Percentiles rank a stretch among this genome's conserved stretches.
Evolutionary conservation across 2,113 vertebrate genomes (phyloP).

Genomic region (Numenius arquata): DNA sequence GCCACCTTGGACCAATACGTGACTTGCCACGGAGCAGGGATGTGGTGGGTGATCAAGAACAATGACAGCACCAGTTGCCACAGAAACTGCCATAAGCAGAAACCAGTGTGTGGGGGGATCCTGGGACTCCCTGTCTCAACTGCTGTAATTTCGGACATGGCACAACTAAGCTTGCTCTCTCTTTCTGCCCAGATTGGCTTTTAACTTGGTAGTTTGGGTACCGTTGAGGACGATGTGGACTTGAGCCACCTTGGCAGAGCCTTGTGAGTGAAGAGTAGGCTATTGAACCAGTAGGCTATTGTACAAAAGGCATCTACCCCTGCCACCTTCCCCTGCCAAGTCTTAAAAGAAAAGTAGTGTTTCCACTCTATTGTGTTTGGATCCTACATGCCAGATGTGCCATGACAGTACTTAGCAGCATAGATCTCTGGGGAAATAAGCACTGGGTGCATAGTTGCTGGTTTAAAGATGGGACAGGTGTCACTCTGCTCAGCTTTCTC

Average conservation of each 20-base stretch:
- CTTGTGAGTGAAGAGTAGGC: not conserved
- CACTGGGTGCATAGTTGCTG: not conserved
- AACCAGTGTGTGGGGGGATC: not conserved
- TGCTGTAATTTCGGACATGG: not conserved
- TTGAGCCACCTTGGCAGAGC: not conserved
- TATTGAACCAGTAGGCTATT: not conserved
- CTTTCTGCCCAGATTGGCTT: not conserved
- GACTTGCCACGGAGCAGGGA: not conserved
- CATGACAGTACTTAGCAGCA: not conserved
- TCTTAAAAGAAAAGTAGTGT: not conserved
- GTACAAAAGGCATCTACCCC: not conserved
- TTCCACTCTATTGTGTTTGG: not conserved
- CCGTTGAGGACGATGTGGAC: not conserved
- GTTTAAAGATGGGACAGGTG: not conserved
- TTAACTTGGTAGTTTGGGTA: not conserved
- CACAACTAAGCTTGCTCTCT: not conserved
- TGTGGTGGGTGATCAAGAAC: not conserved
- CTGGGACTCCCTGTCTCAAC: not conserved
- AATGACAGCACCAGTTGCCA: not conserved
- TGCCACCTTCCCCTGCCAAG: not conserved
- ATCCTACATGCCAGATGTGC: not conserved
- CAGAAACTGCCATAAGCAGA: not conserved
- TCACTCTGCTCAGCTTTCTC: not conserved
- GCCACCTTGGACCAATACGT: fast-evolving
- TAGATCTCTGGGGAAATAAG: not conserved